A percentile compares a stretch with the other conserved stretches of the same genome.
These are phyloP conservation scores for Stichodactyla mertensii DNA, from an alignment of 64 coral and sea anemone genomes.

Conservation along the genomic window DNA sequence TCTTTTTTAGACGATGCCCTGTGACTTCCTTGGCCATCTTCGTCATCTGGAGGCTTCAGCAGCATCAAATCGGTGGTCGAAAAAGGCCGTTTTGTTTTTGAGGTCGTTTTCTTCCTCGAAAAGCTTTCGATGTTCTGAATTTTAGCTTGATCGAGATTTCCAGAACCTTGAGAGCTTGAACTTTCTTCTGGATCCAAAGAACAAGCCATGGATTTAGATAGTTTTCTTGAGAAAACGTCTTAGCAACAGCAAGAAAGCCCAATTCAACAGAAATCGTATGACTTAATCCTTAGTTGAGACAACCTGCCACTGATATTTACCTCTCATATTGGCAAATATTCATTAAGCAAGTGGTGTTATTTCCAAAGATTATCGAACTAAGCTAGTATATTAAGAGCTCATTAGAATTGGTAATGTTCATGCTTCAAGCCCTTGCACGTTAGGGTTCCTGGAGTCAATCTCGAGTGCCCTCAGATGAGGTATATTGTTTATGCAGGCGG, in stretches of 20 bases:
- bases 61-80: slow-evolving; percentile 6
- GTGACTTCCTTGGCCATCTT: background rate
- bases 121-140: background rate
- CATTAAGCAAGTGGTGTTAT: background rate
- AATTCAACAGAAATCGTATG: background rate
- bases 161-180: background rate
- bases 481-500: slow-evolving; percentile 4
- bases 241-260: background rate
- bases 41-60: background rate
- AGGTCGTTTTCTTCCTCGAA: background rate
- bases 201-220: background rate
- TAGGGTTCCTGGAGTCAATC: background rate
- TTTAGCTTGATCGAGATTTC: background rate
- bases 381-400: background rate
- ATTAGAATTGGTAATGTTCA: slow-evolving; percentile 6
- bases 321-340: background rate
- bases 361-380: background rate
- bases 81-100: background rate
- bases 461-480: background rate
- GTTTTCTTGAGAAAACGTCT: background rate
- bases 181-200: background rate
- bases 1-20: background rate
- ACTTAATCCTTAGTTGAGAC: background rate
- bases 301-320: background rate
- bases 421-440: background rate